Evolutionary conservation across 2,888 invertebrate species (phyloP).

Genomic region (Drosophila imparisetae): DNA sequence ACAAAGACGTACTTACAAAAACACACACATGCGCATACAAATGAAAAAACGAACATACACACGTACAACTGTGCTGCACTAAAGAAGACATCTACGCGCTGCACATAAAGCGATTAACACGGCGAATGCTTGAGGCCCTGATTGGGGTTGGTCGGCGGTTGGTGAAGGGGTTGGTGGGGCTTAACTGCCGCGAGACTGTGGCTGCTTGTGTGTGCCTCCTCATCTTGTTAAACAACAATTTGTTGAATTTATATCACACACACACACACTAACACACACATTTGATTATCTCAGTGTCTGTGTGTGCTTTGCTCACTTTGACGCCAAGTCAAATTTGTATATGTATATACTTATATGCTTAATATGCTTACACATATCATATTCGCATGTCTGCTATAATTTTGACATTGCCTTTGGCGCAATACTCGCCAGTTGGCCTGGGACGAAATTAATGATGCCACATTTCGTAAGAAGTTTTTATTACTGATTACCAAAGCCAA

Average conservation of each 20-base stretch:
- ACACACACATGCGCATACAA: conserved; percentile 6
- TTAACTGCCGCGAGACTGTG: conserved; percentile 68
- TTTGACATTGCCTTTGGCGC: conserved; percentile 51
- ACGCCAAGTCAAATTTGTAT: conserved; percentile 73
- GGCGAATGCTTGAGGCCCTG: conserved; percentile 46
- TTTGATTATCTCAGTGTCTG: conserved; percentile 2
- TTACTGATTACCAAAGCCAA: conserved; percentile 54
- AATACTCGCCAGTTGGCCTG: conserved; percentile 36
- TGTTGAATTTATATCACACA: conserved; percentile 77
- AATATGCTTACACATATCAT: conserved; percentile 46
- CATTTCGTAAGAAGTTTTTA: conserved; percentile 56
- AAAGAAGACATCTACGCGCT: conserved; percentile 76
- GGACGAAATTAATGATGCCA: conserved; percentile 53
- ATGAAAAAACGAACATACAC: not conserved
- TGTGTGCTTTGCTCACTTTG: conserved; percentile 73
- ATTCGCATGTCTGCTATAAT: conserved; percentile 54
- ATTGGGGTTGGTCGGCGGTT: not conserved
- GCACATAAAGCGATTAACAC: conserved; percentile 80
- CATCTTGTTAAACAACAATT: conserved; percentile 79
- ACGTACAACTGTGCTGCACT: conserved; percentile 57
- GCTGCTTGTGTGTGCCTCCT: conserved; percentile 56
- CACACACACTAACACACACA: conserved; percentile 21
- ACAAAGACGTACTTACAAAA: conserved; percentile 38
- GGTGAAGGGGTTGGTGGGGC: not conserved
- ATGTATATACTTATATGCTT: conserved; percentile 36